Conservation (phyloP, 2,113 vertebrate genomes). For the Mirza zaza region DNA sequence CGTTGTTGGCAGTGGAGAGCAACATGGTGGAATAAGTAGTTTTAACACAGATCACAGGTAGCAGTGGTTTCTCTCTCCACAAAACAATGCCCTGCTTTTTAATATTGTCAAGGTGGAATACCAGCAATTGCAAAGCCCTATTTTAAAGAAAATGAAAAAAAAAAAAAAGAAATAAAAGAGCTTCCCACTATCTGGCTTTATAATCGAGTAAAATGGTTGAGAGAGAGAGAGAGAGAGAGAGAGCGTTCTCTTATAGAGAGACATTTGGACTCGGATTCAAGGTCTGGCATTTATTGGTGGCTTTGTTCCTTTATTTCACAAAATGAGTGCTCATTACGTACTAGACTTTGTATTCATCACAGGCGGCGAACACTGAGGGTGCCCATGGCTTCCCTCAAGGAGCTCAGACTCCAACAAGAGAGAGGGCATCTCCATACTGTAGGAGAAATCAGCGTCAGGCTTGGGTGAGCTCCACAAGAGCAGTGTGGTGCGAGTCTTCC, state of each 20-base stretch:
- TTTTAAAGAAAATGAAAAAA: background rate
- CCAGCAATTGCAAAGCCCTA: background rate
- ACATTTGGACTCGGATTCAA: background rate
- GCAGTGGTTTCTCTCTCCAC: background rate
- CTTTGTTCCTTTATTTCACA: background rate
- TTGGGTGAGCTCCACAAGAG: background rate
- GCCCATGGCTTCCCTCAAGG: accelerated
- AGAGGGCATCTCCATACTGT: accelerated
- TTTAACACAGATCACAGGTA: background rate
- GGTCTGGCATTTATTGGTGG: background rate
- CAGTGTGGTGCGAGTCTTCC: accelerated
- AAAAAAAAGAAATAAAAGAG: background rate
- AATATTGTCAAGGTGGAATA: background rate
- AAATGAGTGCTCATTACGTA: accelerated
- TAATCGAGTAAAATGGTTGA: background rate
- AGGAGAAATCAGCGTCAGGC: background rate
- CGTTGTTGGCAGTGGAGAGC: background rate
- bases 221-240: background rate
- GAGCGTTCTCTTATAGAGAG: background rate
- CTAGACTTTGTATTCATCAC: accelerated
- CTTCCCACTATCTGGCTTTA: background rate
- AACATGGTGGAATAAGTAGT: background rate
- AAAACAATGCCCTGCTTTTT: background rate
- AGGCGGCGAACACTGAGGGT: accelerated
- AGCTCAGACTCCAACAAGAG: background rate